Evolutionary conservation across 2,888 invertebrate genomes (phyloP).

Genomic region (Nesidiocoris tenuis): DNA sequence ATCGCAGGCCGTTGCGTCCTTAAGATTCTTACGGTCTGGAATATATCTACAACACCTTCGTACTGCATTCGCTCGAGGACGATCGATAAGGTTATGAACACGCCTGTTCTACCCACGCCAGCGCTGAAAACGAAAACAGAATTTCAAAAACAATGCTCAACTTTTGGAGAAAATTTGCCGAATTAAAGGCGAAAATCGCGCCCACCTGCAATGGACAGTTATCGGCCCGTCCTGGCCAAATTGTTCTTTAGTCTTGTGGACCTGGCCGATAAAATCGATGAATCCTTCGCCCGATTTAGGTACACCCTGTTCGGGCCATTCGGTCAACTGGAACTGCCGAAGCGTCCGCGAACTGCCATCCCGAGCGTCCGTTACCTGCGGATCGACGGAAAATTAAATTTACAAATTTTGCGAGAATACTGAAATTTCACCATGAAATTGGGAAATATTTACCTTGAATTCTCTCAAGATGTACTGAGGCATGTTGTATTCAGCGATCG

Average conservation of each 20-base stretch:
- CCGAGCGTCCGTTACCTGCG: slow-evolving; percentile 84
- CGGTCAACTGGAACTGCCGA: slow-evolving; percentile 93
- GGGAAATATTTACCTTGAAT: slow-evolving; percentile 88
- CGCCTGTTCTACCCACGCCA: slow-evolving; percentile 97
- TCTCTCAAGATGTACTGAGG: slow-evolving; percentile 97
- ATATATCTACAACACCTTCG: slow-evolving; percentile 97
- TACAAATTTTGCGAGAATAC: too few species aligned
- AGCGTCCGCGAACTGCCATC: slow-evolving; percentile 95
- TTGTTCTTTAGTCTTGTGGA: slow-evolving; percentile 99
- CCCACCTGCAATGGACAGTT: slow-evolving; percentile 91
- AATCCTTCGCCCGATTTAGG: slow-evolving; percentile 98
- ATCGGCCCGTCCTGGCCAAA: slow-evolving; percentile 99
- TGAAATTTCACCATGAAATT: too few species aligned
- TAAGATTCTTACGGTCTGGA: slow-evolving; percentile 97
- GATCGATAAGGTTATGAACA: slow-evolving; percentile 96
- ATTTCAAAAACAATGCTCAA: background rate
- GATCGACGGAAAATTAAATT: background rate
- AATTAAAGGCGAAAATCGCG: too few species aligned
- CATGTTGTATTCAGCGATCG: slow-evolving; percentile 99
- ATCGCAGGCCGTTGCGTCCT: slow-evolving; percentile 98
- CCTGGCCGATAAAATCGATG: slow-evolving; percentile 98
- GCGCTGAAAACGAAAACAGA: slow-evolving; percentile 69
- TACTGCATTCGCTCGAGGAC: slow-evolving; percentile 98
- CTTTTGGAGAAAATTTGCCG: too few species aligned
- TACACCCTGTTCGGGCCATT: slow-evolving; percentile 95